Evolutionary conservation across 2,797 vertebrate species (phyloP).

Genomic region (Ctenopoma kingsleyae): DNA sequence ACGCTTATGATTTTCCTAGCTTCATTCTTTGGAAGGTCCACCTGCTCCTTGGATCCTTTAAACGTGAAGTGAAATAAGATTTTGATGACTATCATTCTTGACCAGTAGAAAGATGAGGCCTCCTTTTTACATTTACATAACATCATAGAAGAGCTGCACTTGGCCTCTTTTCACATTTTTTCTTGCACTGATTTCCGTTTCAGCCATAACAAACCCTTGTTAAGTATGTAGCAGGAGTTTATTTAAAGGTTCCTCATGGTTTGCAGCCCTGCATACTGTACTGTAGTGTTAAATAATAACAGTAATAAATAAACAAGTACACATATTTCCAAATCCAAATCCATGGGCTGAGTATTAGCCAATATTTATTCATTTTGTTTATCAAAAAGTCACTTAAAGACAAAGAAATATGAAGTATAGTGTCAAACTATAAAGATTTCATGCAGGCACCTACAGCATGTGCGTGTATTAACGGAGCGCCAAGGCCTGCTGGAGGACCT

Average conservation of each 20-base stretch:
- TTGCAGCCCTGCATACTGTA: too few relatives aligned
- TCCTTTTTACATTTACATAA: not conserved
- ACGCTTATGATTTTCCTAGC: slow-evolving; percentile 68
- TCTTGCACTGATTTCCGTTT: not conserved
- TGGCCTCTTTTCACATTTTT: not conserved
- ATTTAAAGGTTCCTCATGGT: too few relatives aligned
- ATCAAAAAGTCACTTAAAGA: not conserved
- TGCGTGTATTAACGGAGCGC: slow-evolving; percentile 50
- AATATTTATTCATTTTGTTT: not conserved
- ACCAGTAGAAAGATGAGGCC: slow-evolving; percentile 2
- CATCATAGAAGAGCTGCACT: not conserved
- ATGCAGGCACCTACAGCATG: slow-evolving; percentile 27
- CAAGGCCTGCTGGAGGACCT: slow-evolving; percentile 46
- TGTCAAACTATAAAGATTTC: slow-evolving; percentile 44
- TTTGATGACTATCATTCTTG: slow-evolving; percentile 43
- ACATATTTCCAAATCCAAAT: not conserved
- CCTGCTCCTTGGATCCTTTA: slow-evolving; percentile 42
- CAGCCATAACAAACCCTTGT: not conserved
- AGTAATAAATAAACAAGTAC: too few relatives aligned
- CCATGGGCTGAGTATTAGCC: not conserved
- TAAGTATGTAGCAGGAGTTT: too few relatives aligned
- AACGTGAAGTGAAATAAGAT: slow-evolving; percentile 37
- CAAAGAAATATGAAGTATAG: not conserved
- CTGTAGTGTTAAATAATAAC: too few relatives aligned
- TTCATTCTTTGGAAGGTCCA: slow-evolving; percentile 54